These are phyloP conservation scores for Atta colombica DNA, from an alignment of 1,140 invertebrate genomes.

Conservation along the genomic window DNA sequence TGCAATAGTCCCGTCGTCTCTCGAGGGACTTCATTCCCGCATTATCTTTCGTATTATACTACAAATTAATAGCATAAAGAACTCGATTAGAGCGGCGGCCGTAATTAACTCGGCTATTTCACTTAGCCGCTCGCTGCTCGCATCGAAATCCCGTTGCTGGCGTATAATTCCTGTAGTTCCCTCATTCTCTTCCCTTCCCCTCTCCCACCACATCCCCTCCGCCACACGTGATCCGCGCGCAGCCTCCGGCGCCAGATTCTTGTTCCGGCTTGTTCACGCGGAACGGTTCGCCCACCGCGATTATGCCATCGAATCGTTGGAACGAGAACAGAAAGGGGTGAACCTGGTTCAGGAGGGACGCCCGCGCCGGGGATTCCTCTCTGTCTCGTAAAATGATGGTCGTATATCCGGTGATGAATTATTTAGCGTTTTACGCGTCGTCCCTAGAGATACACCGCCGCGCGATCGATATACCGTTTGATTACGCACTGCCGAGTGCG, in stretches of 20 bases:
- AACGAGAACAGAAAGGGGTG: not conserved
- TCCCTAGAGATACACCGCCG: not conserved
- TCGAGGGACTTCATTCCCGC: conserved; percentile 3
- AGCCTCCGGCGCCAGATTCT: conserved; percentile 29
- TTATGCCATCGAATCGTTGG: conserved; percentile 35
- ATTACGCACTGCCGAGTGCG: conserved; percentile 42
- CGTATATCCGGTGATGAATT: conserved; percentile 35
- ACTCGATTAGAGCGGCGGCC: conserved; percentile 24
- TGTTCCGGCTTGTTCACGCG: conserved; percentile 22
- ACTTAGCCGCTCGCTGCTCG: conserved; percentile 41
- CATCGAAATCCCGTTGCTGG: conserved; percentile 45
- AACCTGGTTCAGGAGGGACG: not conserved
- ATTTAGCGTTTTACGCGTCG: conserved; percentile 44
- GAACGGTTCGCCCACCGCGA: conserved; percentile 26
- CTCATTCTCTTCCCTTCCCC: not conserved
- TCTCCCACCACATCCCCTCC: not conserved
- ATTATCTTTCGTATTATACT: conserved; percentile 31
- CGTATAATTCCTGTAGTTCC: conserved; percentile 35
- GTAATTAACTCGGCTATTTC: conserved; percentile 52
- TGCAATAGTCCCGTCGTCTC: not conserved
- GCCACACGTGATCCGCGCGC: not conserved
- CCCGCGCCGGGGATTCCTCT: not conserved
- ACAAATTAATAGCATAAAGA: conserved; percentile 50
- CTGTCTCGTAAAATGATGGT: conserved; percentile 41
- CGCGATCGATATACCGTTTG: conserved; percentile 50